Conservation (phyloP, 1,140 invertebrate genomes). For the Forficula auricularia region DNA sequence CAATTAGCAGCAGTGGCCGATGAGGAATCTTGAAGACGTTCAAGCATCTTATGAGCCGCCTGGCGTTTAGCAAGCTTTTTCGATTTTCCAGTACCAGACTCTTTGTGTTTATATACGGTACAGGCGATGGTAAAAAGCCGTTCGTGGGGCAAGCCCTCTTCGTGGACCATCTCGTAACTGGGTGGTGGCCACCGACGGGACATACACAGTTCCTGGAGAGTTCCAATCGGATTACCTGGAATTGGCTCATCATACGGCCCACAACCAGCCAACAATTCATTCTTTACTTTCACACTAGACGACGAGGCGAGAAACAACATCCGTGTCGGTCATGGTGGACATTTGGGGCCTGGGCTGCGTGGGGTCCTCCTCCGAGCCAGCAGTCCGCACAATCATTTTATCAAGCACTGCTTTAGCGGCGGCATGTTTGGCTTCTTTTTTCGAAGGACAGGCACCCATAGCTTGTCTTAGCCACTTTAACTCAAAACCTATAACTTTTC, state of each 20-base stretch:
- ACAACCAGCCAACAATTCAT: no score
- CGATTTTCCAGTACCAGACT: slow-evolving; percentile 72
- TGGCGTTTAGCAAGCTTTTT: slow-evolving; percentile 90
- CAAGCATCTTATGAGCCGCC: slow-evolving; percentile 85
- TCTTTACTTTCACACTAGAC: background rate
- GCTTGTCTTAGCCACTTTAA: no score
- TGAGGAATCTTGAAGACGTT: slow-evolving; percentile 53
- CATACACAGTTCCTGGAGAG: slow-evolving; percentile 92
- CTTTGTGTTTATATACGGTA: slow-evolving; percentile 61
- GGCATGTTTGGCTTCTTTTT: slow-evolving; percentile 92
- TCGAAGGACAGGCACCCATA: slow-evolving; percentile 79
- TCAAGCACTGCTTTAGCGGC: slow-evolving; percentile 79
- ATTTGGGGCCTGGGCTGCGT: background rate
- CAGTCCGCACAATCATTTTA: slow-evolving; percentile 32
- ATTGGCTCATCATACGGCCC: slow-evolving; percentile 27
- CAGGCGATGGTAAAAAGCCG: slow-evolving; percentile 85
- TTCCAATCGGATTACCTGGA: slow-evolving; percentile 77
- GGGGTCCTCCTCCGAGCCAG: slow-evolving; percentile 8
- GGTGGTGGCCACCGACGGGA: slow-evolving; percentile 85
- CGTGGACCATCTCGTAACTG: slow-evolving; percentile 74
- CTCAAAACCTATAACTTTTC: no score
- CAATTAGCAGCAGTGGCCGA: slow-evolving; percentile 19
- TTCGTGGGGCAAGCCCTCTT: slow-evolving; percentile 81
- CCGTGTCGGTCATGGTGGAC: background rate
- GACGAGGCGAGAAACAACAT: no score